These are phyloP conservation scores for Meganola albula DNA, from an alignment of 2,888 invertebrate species.

Conservation along the genomic window DNA sequence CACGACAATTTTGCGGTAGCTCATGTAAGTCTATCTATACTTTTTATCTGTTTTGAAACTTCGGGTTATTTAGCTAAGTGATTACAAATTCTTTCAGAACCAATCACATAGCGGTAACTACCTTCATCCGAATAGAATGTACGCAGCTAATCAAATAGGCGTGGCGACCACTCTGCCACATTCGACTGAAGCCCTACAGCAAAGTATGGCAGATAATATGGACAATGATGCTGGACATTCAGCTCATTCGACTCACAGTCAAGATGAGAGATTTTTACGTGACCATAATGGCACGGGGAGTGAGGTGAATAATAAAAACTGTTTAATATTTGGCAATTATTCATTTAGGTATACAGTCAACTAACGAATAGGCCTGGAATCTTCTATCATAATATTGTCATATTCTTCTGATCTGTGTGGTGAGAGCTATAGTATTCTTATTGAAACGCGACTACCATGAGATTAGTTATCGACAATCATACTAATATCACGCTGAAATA, in stretches of 20 bases:
- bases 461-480: too few species aligned
- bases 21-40: constrained; percentile 39
- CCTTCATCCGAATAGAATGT: constrained; percentile 56
- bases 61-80: too few species aligned
- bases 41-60: too few species aligned
- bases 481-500: too few species aligned
- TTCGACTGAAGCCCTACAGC: constrained; percentile 41
- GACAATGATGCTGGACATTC: constrained; percentile 47
- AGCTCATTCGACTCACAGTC: constrained; percentile 44
- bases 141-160: constrained; percentile 68
- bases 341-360: too few species aligned
- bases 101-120: constrained; percentile 51
- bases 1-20: constrained; percentile 55
- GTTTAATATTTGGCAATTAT: too few species aligned
- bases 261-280: constrained; percentile 53
- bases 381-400: too few species aligned
- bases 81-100: constrained; percentile 48
- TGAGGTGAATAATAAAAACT: too few species aligned
- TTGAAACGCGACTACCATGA: too few species aligned
- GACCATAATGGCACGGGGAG: constrained; percentile 44
- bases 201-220: constrained; percentile 32
- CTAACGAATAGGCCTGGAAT: too few species aligned
- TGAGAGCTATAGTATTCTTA: too few species aligned
- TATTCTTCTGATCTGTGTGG: too few species aligned
- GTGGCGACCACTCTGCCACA: constrained; percentile 70